Evolutionary conservation across 2,797 vertebrate genomes (phyloP).

Genomic region (Steatocranus sp.): DNA sequence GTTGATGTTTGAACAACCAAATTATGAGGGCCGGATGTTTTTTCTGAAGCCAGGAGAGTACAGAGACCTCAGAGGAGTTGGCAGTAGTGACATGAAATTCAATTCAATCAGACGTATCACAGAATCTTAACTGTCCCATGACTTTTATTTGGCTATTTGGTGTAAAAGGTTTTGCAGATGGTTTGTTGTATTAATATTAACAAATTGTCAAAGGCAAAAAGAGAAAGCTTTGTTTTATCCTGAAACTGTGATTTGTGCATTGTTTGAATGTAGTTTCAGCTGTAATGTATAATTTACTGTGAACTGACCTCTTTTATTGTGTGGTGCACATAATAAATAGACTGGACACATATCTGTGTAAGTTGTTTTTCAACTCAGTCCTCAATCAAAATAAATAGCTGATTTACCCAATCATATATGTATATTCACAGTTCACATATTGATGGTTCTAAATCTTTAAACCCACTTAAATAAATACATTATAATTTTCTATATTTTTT

Average conservation of each 20-base stretch:
- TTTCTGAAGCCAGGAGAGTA: conserved; percentile 63
- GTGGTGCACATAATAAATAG: conserved; percentile 44
- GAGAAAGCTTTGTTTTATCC: conserved; percentile 1
- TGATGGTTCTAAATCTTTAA: not conserved
- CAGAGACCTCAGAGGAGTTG: conserved; percentile 45
- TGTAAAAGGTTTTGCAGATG: not conserved
- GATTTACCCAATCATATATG: not conserved
- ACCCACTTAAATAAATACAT: not conserved
- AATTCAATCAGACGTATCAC: conserved; percentile 23
- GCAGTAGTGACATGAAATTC: conserved; percentile 9
- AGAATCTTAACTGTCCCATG: not conserved
- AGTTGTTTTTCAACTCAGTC: not conserved
- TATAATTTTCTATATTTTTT: not conserved
- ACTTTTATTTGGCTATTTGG: not conserved
- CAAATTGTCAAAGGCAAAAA: not conserved
- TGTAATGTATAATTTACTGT: conserved; percentile 14
- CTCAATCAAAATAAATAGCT: not conserved
- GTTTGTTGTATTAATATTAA: not conserved
- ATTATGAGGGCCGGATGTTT: conserved; percentile 56
- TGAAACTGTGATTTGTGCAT: conserved; percentile 30
- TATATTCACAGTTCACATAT: not conserved
- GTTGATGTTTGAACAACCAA: conserved; percentile 52
- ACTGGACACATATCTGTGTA: not conserved
- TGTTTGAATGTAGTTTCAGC: conserved; percentile 34
- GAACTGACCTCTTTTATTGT: conserved; percentile 30